These are phyloP conservation scores for Amitus sp. DNA, from an alignment of 2,888 invertebrate genomes.

Conservation along the genomic window DNA sequence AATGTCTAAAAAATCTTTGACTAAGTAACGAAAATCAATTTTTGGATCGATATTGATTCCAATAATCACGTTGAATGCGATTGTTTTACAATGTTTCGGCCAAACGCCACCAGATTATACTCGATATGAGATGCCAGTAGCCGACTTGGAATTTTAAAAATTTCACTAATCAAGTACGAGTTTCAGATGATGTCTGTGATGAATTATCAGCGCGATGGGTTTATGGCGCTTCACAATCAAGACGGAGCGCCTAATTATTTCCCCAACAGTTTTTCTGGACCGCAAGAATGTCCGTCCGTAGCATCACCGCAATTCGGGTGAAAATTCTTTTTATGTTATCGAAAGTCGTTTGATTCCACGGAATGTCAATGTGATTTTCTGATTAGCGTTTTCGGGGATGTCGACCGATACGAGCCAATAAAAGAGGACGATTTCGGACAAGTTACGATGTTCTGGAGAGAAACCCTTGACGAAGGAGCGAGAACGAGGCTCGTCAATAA, in stretches of 20 bases:
- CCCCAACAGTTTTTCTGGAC: slow-evolving; percentile 96
- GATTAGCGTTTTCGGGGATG: slow-evolving; percentile 78
- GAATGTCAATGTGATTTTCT: too few relatives aligned
- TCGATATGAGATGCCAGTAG: too few relatives aligned
- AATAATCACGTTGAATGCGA: too few relatives aligned
- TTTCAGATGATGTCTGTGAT: slow-evolving; percentile 68
- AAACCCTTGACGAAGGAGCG: slow-evolving; percentile 80
- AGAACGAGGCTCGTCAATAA: slow-evolving; percentile 80
- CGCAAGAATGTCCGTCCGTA: slow-evolving; percentile 76
- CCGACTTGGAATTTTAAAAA: too few relatives aligned
- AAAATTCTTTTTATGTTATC: too few relatives aligned
- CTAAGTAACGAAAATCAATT: too few relatives aligned
- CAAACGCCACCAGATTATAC: too few relatives aligned
- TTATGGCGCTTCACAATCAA: slow-evolving; percentile 81
- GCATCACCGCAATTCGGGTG: slow-evolving; percentile 53
- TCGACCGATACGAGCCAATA: slow-evolving; percentile 80
- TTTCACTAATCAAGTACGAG: not conserved
- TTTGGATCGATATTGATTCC: too few relatives aligned
- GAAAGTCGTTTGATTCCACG: too few relatives aligned
- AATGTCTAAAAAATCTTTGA: too few relatives aligned
- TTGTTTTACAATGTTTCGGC: too few relatives aligned
- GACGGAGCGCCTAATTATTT: slow-evolving; percentile 93
- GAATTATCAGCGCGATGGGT: slow-evolving; percentile 93
- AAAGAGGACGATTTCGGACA: slow-evolving; percentile 94
- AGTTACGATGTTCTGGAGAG: slow-evolving; percentile 81